Evolutionary conservation across 2,113 vertebrate species (phyloP).

Genomic region (Cyanocitta stelleri): DNA sequence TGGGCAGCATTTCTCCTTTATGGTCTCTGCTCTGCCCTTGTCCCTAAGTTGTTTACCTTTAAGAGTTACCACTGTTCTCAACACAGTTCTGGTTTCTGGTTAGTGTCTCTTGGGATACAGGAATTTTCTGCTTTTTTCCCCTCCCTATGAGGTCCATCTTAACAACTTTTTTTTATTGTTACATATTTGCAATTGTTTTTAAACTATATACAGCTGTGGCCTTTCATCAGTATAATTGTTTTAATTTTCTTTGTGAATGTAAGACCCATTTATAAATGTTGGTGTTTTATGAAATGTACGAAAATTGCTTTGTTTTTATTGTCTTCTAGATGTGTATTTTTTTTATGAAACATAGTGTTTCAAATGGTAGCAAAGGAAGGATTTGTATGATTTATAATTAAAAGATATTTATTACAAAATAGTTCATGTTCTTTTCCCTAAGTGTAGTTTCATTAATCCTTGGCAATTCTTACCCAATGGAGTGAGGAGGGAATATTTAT

Average conservation of each 20-base stretch:
- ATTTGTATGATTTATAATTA: neutral
- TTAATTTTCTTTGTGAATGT: neutral
- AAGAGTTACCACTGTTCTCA: neutral
- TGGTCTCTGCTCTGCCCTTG: neutral
- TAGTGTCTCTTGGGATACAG: neutral
- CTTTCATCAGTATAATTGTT: neutral
- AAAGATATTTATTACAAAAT: neutral
- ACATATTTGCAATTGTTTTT: neutral
- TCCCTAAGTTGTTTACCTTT: neutral
- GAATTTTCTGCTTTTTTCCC: neutral
- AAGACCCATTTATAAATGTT: neutral
- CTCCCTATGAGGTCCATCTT: neutral
- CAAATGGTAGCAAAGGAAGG: neutral
- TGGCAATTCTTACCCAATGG: neutral
- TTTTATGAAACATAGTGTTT: neutral
- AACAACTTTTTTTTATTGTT: neutral
- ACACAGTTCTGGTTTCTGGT: neutral
- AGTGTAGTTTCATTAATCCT: neutral
- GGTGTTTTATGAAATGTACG: neutral
- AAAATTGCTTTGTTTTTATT: neutral
- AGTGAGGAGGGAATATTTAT: neutral
- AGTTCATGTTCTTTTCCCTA: neutral
- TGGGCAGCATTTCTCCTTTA: neutral
- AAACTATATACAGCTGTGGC: neutral
- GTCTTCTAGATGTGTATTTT: neutral